Percentiles rank a stretch among this genome's conserved stretches.
Conservation (phyloP, 2,113 vertebrate species). For the Arenaria interpres region DNA sequence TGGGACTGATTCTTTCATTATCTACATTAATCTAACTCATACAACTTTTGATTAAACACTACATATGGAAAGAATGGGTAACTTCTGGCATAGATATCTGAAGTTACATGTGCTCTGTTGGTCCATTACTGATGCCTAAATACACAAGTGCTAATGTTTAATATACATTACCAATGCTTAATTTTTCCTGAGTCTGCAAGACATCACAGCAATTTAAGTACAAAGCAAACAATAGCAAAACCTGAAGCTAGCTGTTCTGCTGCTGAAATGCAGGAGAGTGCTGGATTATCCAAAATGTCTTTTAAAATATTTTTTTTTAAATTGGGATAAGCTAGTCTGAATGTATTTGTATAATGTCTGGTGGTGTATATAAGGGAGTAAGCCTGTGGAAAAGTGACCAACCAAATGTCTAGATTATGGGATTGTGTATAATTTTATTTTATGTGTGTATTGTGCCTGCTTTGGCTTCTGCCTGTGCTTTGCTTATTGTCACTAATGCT, state of each 20-base stretch:
- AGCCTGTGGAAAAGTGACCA: not conserved
- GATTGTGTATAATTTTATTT: constrained; percentile 31
- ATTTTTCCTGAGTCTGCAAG: not conserved
- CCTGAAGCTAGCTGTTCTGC: not conserved
- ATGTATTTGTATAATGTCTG: not conserved
- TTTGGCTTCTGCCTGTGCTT: constrained; percentile 78
- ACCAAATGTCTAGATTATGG: not conserved
- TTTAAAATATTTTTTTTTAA: not conserved
- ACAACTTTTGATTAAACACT: not conserved
- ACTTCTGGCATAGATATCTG: not conserved
- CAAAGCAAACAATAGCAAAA: not conserved
- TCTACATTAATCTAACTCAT: not conserved
- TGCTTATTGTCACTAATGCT: constrained; percentile 84
- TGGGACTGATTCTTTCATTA: not conserved
- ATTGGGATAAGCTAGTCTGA: not conserved
- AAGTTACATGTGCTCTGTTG: not conserved
- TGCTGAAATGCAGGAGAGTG: not conserved
- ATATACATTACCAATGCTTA: not conserved
- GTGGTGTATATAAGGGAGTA: not conserved
- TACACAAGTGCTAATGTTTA: not conserved
- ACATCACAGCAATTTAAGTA: not conserved
- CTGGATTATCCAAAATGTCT: not conserved
- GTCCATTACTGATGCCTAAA: not conserved
- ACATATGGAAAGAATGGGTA: not conserved
- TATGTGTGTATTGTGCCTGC: constrained; percentile 73